Evolutionary conservation across 2,888 invertebrate species (phyloP).

Genomic region (Andrena camellia): DNA sequence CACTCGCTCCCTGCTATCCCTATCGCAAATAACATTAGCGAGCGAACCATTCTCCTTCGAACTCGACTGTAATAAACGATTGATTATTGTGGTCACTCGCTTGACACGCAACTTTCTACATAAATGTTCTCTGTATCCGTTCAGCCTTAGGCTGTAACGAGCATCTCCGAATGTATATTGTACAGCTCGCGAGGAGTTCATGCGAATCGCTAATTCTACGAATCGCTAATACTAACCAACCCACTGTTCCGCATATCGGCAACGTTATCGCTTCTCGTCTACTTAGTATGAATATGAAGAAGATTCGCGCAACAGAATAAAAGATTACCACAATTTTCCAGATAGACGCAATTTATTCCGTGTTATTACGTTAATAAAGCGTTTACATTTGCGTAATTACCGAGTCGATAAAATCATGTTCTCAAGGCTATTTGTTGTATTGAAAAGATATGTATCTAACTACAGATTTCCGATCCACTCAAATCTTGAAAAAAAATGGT

Average conservation of each 20-base stretch:
- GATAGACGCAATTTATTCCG: neutral
- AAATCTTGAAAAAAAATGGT: no score
- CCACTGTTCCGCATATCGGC: no score
- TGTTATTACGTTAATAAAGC: neutral
- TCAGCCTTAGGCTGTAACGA: neutral
- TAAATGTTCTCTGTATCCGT: neutral
- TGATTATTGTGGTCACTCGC: neutral
- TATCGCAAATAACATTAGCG: neutral
- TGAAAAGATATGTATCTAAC: slow-evolving; percentile 12
- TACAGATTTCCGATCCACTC: neutral
- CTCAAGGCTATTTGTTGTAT: neutral
- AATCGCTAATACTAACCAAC: neutral
- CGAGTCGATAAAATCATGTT: slow-evolving; percentile 14
- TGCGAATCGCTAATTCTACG: slow-evolving; percentile 3
- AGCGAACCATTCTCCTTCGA: neutral
- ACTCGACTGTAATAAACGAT: slow-evolving; percentile 28
- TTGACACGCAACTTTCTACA: neutral
- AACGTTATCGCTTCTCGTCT: neutral
- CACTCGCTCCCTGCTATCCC: neutral
- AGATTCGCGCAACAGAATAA: neutral
- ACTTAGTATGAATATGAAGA: no score
- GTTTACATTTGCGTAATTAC: neutral
- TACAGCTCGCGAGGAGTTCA: neutral
- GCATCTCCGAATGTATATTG: neutral
- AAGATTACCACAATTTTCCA: neutral